Evolutionary conservation across 1,140 invertebrate species (phyloP).

Genomic region (Eupristina koningsbergeri): DNA sequence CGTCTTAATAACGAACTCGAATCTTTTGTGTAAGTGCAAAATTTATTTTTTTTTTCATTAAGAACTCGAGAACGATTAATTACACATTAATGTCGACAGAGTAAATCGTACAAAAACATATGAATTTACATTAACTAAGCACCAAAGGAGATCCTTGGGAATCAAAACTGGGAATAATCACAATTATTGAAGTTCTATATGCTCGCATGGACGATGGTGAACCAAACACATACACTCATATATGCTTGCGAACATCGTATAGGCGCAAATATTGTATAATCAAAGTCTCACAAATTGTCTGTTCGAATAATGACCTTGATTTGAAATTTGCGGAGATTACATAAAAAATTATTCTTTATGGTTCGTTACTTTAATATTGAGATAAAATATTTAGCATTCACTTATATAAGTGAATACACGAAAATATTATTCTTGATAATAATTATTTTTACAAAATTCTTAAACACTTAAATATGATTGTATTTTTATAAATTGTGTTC

Average conservation of each 20-base stretch:
- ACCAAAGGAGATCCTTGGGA: conserved; percentile 50
- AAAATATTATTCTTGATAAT: background rate
- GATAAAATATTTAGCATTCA: background rate
- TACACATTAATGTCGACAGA: conserved; percentile 30
- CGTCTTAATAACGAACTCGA: background rate
- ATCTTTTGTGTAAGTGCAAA: background rate
- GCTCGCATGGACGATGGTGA: background rate
- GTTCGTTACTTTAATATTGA: background rate
- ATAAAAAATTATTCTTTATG: background rate
- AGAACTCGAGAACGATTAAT: conserved; percentile 34
- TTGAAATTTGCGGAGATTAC: background rate
- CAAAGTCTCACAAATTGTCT: conserved; percentile 27
- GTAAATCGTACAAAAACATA: conserved; percentile 42
- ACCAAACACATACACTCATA: conserved; percentile 3
- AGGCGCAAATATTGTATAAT: conserved; percentile 6
- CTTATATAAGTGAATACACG: background rate
- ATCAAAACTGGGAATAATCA: conserved; percentile 46
- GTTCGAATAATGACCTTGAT: conserved; percentile 18
- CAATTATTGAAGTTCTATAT: conserved; percentile 40
- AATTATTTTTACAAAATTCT: conserved; percentile 19
- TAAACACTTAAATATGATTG: background rate
- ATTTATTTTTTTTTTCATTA: background rate
- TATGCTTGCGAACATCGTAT: background rate
- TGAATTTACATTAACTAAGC: conserved; percentile 49
- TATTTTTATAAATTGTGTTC: conserved; percentile 1